Conservation (phyloP, 1,140 invertebrate species). For the Drosophila parabipectinata region DNA sequence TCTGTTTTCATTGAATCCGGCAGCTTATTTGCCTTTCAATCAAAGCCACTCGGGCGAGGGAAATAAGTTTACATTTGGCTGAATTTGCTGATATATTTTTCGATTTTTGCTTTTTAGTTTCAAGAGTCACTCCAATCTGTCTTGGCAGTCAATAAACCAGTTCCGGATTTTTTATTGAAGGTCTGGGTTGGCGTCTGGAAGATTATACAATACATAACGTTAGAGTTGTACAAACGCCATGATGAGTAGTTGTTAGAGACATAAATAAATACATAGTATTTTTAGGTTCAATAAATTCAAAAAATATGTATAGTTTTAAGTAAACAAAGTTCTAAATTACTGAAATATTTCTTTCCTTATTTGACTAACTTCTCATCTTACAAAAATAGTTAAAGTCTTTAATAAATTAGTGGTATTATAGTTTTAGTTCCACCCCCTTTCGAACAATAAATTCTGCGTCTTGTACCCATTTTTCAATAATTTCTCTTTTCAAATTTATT, state of each 20-base stretch:
- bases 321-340: background rate
- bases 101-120: conserved; percentile 26
- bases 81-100: conserved; percentile 34
- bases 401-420: too few relatives aligned
- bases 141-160: conserved; percentile 44
- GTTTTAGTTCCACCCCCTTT: too few relatives aligned
- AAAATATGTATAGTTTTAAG: background rate
- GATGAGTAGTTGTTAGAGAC: background rate
- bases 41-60: conserved; percentile 41
- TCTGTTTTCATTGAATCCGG: conserved; percentile 58
- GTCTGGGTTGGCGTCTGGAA: conserved; percentile 26
- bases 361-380: too few relatives aligned
- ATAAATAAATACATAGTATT: too few relatives aligned
- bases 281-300: background rate
- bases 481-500: conserved; percentile 25
- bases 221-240: background rate
- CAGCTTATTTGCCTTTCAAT: conserved; percentile 77
- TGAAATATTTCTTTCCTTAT: background rate
- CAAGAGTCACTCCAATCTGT: conserved; percentile 31
- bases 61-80: conserved; percentile 57
- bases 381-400: too few relatives aligned
- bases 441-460: conserved; percentile 1
- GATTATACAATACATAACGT: conserved; percentile 2
- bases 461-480: conserved; percentile 11
- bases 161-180: conserved; percentile 28